phyloP scores from a whole-genome alignment of 1,140 invertebrate genomes.

The Dermatophagoides farinae region DNA sequence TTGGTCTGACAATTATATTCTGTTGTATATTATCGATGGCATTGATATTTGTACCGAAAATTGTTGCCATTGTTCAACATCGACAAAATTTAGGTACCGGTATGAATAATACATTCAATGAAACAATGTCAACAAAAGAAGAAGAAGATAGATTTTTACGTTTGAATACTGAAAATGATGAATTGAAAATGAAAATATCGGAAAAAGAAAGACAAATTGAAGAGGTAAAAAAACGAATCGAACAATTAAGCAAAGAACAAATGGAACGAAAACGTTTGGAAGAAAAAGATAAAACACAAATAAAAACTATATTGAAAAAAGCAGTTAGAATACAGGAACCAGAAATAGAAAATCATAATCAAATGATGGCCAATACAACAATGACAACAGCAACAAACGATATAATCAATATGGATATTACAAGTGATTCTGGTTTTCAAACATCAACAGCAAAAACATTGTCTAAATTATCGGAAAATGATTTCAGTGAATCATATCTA shows the following conservation, averaged over 20 bases:
- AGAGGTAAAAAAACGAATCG: conserved; percentile 15
- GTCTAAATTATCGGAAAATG: conserved; percentile 41
- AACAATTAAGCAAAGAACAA: conserved; percentile 14
- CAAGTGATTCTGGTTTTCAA: conserved; percentile 20
- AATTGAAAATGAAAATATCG: conserved; percentile 40
- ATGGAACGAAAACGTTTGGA: neutral
- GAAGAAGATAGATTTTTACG: conserved; percentile 87
- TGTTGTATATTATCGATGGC: conserved; percentile 93
- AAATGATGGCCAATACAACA: neutral
- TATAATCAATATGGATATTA: conserved; percentile 16
- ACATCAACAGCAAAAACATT: conserved; percentile 35
- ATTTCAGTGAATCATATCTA: conserved; percentile 67
- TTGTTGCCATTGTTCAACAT: conserved; percentile 25
- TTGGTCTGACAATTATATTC: conserved; percentile 80
- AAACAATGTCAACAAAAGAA: conserved; percentile 69
- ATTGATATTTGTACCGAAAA: conserved; percentile 86
- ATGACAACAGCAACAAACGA: neutral
- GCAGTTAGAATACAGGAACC: conserved; percentile 16
- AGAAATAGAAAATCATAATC: neutral
- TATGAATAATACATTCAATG: conserved; percentile 23
- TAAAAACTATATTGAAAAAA: conserved; percentile 6
- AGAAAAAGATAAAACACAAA: conserved; percentile 3
- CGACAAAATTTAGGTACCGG: conserved; percentile 11
- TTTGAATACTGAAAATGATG: conserved; percentile 81
- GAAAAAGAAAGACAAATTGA: conserved; percentile 21